Evolutionary conservation across 2,888 invertebrate species (phyloP), one percentile per base, ranked within the genome.

Genomic region (Carpatolechia fugitivella): DNA sequence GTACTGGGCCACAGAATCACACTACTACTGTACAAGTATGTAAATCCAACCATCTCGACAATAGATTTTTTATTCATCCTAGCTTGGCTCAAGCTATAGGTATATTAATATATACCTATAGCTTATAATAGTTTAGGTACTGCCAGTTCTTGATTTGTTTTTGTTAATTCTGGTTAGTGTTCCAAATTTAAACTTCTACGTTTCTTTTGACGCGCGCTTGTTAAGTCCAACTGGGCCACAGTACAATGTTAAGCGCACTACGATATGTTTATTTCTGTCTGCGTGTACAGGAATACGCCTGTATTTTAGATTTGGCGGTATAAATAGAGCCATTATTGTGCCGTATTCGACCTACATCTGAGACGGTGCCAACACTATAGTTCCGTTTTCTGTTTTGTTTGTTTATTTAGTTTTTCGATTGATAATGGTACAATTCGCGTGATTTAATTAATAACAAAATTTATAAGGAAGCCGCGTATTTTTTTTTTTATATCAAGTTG

Each of bases 291-390:
- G 82, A 87, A 87, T 87, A 88, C 81, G 68, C 73, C 66, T 75
- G 73, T 78, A 87, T 89, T 89, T 87, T 84, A 76, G 85, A 79
- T 75, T 76, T 71, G 72, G 70, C 68, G 81, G 66, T 88, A 88
- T 86, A 82, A 88, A 88, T 89, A 89, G 85, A n/a, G n/a, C n/a
- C 80, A 69, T 69, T 66, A 84, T 85, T 85, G 84, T 85, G 66
- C 66, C 62, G 71, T 20, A 29, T 76, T 78, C 82, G 83, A 83
- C 84, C 84, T 72, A 85, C 72, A 83, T 85, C 60, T 61, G 62
- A 60, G 61, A 65, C 75, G 78, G 76, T 77, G 78, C 76, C 79
- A 77, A 80, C 76, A 20, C 8, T 10, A 11, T 20, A 38, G 72
- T 77, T 74, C 72, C 70, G 72, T 74, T 53, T 48, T 55, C 33